Evolutionary conservation across 1,140 invertebrate genomes (phyloP).

Genomic region (Cydia fagiglandana): DNA sequence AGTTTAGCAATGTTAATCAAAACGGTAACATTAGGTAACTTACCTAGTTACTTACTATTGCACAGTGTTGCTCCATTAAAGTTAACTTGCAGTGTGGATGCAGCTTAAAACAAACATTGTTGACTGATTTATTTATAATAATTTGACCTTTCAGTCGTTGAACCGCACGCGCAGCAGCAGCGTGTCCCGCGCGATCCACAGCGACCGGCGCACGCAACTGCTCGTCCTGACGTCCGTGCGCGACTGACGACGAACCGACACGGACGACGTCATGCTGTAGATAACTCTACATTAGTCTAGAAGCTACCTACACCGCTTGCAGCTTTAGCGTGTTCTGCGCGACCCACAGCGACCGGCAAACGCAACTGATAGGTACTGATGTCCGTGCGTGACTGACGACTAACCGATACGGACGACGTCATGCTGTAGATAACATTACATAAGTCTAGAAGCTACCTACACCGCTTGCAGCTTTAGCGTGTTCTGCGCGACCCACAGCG

Average conservation of each 20-base stretch:
- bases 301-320: neutral
- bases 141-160: conserved; percentile 52
- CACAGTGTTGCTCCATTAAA: no score
- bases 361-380: conserved; percentile 62
- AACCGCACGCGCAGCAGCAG: conserved; percentile 64
- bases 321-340: conserved; percentile 56
- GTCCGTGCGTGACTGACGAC: conserved; percentile 62
- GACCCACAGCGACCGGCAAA: conserved; percentile 51
- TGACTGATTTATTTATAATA: neutral
- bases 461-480: conserved; percentile 51
- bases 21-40: no score
- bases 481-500: conserved; percentile 43
- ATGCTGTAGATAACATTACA: conserved; percentile 53
- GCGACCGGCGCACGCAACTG: conserved; percentile 60
- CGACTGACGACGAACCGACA: conserved; percentile 59
- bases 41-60: no score
- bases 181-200: conserved; percentile 45
- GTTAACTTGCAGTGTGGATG: no score
- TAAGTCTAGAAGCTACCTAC: no score
- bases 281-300: neutral
- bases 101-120: no score
- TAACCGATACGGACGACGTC: conserved; percentile 55
- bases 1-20: no score
- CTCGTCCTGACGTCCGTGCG: conserved; percentile 56
- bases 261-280: conserved; percentile 69